Evolutionary conservation across 2,888 invertebrate genomes (phyloP).

Genomic region (Platycheirus albimanus): DNA sequence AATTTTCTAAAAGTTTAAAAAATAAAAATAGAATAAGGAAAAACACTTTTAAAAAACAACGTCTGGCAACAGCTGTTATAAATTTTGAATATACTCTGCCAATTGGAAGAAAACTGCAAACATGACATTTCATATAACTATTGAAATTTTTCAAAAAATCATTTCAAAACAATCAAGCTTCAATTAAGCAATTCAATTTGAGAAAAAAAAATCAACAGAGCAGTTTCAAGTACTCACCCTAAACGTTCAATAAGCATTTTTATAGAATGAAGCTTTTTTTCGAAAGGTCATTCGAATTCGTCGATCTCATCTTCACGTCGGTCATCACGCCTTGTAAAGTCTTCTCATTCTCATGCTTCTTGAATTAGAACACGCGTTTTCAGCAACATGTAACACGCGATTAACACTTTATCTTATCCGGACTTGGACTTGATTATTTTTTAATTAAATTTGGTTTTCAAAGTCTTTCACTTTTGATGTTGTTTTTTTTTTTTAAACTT

Average conservation of each 20-base stretch:
- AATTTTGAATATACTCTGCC: no score
- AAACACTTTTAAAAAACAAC: no score
- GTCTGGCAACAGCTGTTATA: no score
- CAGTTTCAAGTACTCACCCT: constrained; percentile 67
- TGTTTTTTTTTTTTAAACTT: constrained; percentile 5
- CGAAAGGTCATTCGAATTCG: background rate
- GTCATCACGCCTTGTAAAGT: background rate
- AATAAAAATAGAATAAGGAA: no score
- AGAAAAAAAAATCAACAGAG: constrained; percentile 48
- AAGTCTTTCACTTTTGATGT: constrained; percentile 56
- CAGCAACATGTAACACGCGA: constrained; percentile 27
- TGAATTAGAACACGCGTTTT: background rate
- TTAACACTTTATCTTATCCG: constrained; percentile 31
- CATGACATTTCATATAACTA: background rate
- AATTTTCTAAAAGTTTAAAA: no score
- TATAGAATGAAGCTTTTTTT: constrained; percentile 44
- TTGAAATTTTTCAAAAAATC: no score
- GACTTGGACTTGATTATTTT: background rate
- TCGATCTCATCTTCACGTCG: background rate
- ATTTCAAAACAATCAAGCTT: no score
- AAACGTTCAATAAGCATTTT: constrained; percentile 46
- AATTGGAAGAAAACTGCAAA: no score
- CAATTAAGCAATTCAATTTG: no score
- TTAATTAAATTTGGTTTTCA: constrained; percentile 2
- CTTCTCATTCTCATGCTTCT: constrained; percentile 17